Percentiles rank a stretch among this genome's conserved stretches.
phyloP scores from a whole-genome alignment of 2,888 invertebrate genomes.

The Philhelius pedissequus region DNA sequence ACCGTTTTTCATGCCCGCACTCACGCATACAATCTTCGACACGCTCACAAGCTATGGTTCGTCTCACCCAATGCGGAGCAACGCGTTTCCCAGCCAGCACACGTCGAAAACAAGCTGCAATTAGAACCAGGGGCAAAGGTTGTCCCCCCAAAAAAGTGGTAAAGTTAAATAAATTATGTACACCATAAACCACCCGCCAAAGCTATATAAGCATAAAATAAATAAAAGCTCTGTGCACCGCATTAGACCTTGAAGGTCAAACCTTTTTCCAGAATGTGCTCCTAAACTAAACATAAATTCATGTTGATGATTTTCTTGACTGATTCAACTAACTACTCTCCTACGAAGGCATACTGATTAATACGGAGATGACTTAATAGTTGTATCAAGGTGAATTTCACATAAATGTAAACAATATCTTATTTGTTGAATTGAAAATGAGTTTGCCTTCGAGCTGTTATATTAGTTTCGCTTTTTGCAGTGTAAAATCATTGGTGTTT shows the following conservation, averaged over 20 bases:
- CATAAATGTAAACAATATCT: too few relatives aligned
- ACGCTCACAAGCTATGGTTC: constrained; percentile 85
- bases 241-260: constrained; percentile 62
- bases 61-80: constrained; percentile 84
- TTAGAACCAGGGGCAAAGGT: constrained; percentile 18
- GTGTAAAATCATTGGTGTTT: too few relatives aligned
- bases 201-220: constrained; percentile 9
- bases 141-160: constrained; percentile 20
- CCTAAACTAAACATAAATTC: constrained; percentile 5
- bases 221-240: neutral
- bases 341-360: constrained; percentile 11
- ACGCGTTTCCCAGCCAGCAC: constrained; percentile 87
- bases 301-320: constrained; percentile 55
- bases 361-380: constrained; percentile 11
- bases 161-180: constrained; percentile 56
- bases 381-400: neutral
- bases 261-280: neutral
- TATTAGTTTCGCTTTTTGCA: too few relatives aligned
- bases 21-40: constrained; percentile 88
- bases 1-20: constrained; percentile 86
- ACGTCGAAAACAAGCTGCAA: constrained; percentile 88
- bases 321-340: constrained; percentile 45
- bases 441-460: too few relatives aligned
- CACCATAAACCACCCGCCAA: constrained; percentile 50
- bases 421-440: too few relatives aligned